Percentiles rank a stretch among this genome's conserved stretches.
Conservation (phyloP, 2,888 invertebrate species). For the Pardosa pseudoannulata region DNA sequence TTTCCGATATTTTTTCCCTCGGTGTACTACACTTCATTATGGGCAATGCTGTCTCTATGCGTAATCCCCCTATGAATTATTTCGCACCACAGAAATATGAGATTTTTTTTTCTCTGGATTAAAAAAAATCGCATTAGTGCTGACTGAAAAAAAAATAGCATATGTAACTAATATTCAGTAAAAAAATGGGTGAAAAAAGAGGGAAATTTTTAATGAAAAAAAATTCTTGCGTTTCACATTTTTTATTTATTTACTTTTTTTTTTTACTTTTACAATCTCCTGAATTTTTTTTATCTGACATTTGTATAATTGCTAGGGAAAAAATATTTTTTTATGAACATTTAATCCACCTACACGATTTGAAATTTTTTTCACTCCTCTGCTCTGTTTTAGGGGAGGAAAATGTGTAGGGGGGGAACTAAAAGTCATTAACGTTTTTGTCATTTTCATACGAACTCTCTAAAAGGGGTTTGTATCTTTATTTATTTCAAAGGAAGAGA, state of each 20-base stretch:
- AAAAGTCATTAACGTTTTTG: conserved; percentile 71
- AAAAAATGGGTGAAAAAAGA: neutral
- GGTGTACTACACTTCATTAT: conserved; percentile 15
- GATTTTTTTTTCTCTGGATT: conserved; percentile 21
- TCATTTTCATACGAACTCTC: conserved; percentile 41
- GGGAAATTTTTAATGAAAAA: conserved; percentile 24
- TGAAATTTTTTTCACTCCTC: conserved; percentile 38
- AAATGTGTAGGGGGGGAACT: conserved; percentile 28
- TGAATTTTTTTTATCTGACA: conserved; percentile 25
- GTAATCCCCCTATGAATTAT: conserved; percentile 30
- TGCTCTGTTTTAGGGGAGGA: conserved; percentile 21
- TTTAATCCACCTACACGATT: conserved; percentile 61
- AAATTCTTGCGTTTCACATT: conserved; percentile 17
- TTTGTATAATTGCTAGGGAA: conserved; percentile 34
- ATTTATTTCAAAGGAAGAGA: conserved; percentile 19
- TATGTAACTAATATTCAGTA: conserved; percentile 21
- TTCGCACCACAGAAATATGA: conserved; percentile 30
- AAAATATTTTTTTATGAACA: conserved; percentile 37
- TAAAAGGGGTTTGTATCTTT: conserved; percentile 41
- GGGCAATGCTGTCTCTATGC: neutral
- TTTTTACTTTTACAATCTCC: conserved; percentile 14
- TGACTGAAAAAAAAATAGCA: conserved; percentile 9
- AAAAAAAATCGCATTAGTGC: conserved; percentile 28
- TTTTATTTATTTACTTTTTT: neutral
- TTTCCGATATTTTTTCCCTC: neutral